A percentile compares a stretch with the other conserved stretches of the same genome.
These are phyloP conservation scores for Drosophila putrida DNA, from an alignment of 2,888 invertebrate species.

Conservation along the genomic window DNA sequence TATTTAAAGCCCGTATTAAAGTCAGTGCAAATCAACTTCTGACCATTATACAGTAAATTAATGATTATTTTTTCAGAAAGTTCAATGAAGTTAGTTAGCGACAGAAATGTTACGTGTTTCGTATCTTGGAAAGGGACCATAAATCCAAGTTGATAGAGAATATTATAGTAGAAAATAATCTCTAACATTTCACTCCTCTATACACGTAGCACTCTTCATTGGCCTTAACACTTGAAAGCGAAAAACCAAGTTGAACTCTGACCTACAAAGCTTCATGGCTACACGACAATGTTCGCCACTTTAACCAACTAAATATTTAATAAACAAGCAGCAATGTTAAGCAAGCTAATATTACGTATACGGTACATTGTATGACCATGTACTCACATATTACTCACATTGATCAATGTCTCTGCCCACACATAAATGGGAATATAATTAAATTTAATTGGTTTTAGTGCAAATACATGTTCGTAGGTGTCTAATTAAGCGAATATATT, in stretches of 20 bases:
- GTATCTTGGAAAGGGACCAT: too few relatives aligned
- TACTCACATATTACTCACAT: background rate
- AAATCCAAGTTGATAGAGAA: background rate
- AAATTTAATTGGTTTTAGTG: constrained; percentile 24
- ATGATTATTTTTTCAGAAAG: too few relatives aligned
- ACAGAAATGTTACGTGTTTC: too few relatives aligned
- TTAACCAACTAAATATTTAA: constrained; percentile 19
- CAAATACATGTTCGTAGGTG: background rate
- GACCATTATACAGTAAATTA: too few relatives aligned
- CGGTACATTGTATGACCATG: background rate
- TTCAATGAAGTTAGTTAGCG: too few relatives aligned
- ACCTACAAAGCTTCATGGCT: background rate
- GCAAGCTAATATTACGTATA: constrained; percentile 3
- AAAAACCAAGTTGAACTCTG: background rate
- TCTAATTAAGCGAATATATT: background rate
- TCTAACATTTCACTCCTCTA: background rate
- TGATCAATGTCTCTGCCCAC: background rate
- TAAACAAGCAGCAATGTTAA: background rate
- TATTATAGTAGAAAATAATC: background rate
- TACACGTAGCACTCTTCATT: background rate
- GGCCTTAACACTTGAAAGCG: too few relatives aligned
- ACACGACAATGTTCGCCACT: constrained; percentile 6
- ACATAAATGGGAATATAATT: constrained; percentile 2
- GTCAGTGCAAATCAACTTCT: too few relatives aligned
- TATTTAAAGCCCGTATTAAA: too few relatives aligned